Evolutionary conservation across 2,113 vertebrate species (phyloP), one percentile per base, ranked within the genome.

Genomic region (Pituophis catenifer): DNA sequence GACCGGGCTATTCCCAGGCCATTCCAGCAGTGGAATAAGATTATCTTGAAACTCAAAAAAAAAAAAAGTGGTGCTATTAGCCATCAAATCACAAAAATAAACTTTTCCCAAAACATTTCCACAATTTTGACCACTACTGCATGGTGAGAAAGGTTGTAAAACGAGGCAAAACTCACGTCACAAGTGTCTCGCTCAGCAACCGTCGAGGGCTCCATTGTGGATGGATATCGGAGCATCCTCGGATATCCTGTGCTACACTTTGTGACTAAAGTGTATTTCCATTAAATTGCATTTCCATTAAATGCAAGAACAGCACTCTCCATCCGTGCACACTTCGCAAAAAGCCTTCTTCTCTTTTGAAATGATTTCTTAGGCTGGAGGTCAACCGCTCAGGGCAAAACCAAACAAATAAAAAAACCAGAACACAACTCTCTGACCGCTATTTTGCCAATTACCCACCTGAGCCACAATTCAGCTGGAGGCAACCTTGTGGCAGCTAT

Each of bases 171-270:
- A 1, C 26, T 29, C 59, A 1, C 0, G 11, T 65, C 0, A 0
- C 10, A 0, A 12, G 9, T 12, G 26, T 12, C 59, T 29, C 10
- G 4, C 10, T 65, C 21, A 65, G 59, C 26, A 65, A 29, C 59
- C 26, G 1, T 12, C 0, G 3, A 29, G 26, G 59, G 59, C 59
- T 1, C 26, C 26, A 0, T 29, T 26, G 26, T 12, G 59, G 59
- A 29, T n/a, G 65, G 5, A n/a, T 2, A 70, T 5, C 29, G 11
- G 65, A 6, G 65, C 65, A 2, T 70, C 33, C 65, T n/a, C 29
- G 5, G 0, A 70, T 15, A n/a, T 0, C 12, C 65, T 15, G 29
- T 0, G 29, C 29, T 70, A 2, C 1, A 0, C 62, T n/a, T n/a
- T n/a, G 24, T n/a, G 62, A n/a, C 26, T n/a, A n/a, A n/a, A n/a